A percentile compares a stretch with the other conserved stretches of the same genome.
phyloP scores from a whole-genome alignment of 1,140 invertebrate genomes.

The Cherax destructor region DNA sequence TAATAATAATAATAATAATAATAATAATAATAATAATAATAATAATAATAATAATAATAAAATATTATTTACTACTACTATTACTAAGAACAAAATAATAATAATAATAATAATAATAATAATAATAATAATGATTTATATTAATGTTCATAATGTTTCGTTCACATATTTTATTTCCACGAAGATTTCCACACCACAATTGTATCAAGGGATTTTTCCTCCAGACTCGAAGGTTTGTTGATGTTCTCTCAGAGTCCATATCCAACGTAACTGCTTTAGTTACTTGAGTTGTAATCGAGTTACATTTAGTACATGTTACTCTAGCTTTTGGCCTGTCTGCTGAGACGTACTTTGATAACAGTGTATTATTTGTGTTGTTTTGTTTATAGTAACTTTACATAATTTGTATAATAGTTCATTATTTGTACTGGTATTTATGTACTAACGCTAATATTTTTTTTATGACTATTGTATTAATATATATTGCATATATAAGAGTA shows the following conservation, averaged over 20 bases:
- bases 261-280: neutral
- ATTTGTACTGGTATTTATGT: neutral
- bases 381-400: too few species aligned
- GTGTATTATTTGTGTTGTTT: too few species aligned
- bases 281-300: too few species aligned
- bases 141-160: neutral
- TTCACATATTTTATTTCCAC: neutral
- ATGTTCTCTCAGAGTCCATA: neutral
- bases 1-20: too few species aligned
- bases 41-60: too few species aligned
- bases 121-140: neutral
- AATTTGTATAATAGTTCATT: too few species aligned
- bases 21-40: neutral
- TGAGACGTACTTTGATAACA: too few species aligned
- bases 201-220: neutral
- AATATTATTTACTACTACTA: too few species aligned
- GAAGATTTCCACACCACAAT: neutral
- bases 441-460: neutral
- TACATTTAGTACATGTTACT: too few species aligned
- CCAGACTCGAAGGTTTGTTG: neutral
- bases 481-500: neutral
- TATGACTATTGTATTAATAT: neutral
- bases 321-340: too few species aligned
- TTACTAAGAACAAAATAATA: too few species aligned
- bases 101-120: neutral